Base-by-base conservation (phyloP, 2,888 invertebrate genomes). In the Halictus quadricinctus region DNA sequence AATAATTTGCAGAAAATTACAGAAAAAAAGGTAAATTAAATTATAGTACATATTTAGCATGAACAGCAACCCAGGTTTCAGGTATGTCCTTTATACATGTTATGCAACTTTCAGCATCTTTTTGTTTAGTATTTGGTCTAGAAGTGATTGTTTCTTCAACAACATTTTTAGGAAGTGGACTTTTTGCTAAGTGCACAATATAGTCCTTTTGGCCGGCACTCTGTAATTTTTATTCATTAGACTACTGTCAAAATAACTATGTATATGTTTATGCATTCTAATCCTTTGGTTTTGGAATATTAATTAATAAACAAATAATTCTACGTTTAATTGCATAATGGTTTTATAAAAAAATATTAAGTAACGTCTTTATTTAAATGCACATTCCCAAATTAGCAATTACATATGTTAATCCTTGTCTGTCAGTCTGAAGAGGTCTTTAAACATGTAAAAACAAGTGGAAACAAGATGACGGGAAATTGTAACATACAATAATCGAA, bases 121-220 rank as follows among this genome's bases (percentile, higher is more conserved):
- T 94, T 54, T 93, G 90, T 48, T 94, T 91, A 87, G 93, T 94
- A 89, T 94, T 95, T 79, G 89, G 89, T 77, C 95, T 94, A 15
- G 95, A 94, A 81, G 87, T 88, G 79, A 88, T 94, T 81, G 93
- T 92, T 89, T 95, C 94, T 82, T 95, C 95, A 8, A 95, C 94
- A 29, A 94, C 92, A 84, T 93, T 94, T 88, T 95, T 95, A 41
- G 95, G 94, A 58, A 96, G 96, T n/a, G 97, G 97, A 43, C 98
- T 98, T 88, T 97, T 96, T 58, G 98, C 97, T 92, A 98, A 95
- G 93, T 98, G 98, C 54, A 98, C 96, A 5, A 97, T 96, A 95
- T 96, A 97, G 91, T 97, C 97, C 92, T 97, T 97, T 83, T 96
- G 96, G 58, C 95, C 95, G 76, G 96, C 95, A 76, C 95, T 96